A percentile compares a stretch with the other conserved stretches of the same genome.
Evolutionary conservation across 2,888 invertebrate species (phyloP).

Genomic region (Trimorus sp.): DNA sequence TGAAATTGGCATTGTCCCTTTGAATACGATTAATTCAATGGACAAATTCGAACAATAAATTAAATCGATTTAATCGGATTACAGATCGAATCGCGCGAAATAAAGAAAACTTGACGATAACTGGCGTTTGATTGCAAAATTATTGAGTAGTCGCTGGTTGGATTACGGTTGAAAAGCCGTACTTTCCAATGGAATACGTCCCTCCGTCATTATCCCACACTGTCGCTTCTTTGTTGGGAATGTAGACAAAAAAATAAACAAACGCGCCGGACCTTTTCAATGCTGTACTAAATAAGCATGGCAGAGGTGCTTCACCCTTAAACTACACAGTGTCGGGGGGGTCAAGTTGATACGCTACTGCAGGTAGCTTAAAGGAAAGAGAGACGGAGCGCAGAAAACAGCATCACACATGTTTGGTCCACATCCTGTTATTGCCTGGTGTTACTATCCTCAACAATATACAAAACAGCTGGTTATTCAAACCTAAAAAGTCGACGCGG

Average conservation of each 20-base stretch:
- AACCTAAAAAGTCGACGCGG: conserved; percentile 32
- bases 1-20: too few species aligned
- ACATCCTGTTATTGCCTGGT: conserved; percentile 62
- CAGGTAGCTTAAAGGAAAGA: conserved; percentile 46
- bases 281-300: conserved; percentile 56
- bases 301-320: conserved; percentile 63
- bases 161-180: conserved; percentile 47
- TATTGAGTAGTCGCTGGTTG: conserved; percentile 33
- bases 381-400: conserved; percentile 34
- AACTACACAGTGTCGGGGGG: conserved; percentile 47
- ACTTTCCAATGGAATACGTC: conserved; percentile 51
- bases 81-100: not conserved
- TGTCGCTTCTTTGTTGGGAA: conserved; percentile 58
- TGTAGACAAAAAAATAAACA: conserved; percentile 60
- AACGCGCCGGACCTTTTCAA: conserved; percentile 56
- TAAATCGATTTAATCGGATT: not conserved
- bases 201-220: conserved; percentile 56
- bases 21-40: too few species aligned
- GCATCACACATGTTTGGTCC: conserved; percentile 54
- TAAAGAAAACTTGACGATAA: not conserved
- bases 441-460: conserved; percentile 52
- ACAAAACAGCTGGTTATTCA: conserved; percentile 57
- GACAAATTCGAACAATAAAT: not conserved
- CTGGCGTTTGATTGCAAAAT: conserved; percentile 26
- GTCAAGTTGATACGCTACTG: conserved; percentile 62